Conservation (phyloP, 2,888 invertebrate species). For the Diplazon laetatorius region DNA sequence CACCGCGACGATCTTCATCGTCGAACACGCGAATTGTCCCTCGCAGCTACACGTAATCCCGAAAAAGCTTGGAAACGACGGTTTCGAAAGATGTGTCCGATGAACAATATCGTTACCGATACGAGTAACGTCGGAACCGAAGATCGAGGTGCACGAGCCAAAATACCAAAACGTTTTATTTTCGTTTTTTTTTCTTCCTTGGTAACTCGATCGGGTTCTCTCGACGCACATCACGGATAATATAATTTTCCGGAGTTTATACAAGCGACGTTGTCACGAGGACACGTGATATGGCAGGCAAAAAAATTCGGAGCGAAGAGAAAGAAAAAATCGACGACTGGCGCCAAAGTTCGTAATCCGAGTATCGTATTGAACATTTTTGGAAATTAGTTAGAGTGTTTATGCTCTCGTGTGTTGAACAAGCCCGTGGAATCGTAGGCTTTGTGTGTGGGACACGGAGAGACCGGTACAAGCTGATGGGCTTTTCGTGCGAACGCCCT, state of each 20-base stretch:
- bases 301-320: not conserved
- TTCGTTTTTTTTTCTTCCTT: conserved; percentile 22
- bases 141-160: conserved; percentile 1
- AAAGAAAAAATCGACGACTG: too few species aligned
- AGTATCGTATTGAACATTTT: conserved; percentile 46
- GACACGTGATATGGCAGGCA: conserved; percentile 34
- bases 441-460: conserved; percentile 19
- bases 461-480: conserved; percentile 33
- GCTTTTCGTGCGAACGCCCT: conserved; percentile 44
- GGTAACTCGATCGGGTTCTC: conserved; percentile 40
- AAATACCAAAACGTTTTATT: too few species aligned
- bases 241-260: conserved; percentile 38
- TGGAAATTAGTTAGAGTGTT: conserved; percentile 63
- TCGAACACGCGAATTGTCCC: conserved; percentile 21
- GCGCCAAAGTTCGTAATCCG: conserved; percentile 41
- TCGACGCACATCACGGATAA: conserved; percentile 9
- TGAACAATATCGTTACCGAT: conserved; percentile 26
- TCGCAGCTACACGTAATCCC: not conserved
- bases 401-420: conserved; percentile 46
- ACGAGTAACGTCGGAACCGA: conserved; percentile 38
- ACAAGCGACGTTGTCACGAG: conserved; percentile 16
- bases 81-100: too few species aligned
- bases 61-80: conserved; percentile 18
- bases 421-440: conserved; percentile 10
- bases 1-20: conserved; percentile 43